Evolutionary conservation across 1,140 invertebrate species (phyloP).

Genomic region (Drosophila nasuta): DNA sequence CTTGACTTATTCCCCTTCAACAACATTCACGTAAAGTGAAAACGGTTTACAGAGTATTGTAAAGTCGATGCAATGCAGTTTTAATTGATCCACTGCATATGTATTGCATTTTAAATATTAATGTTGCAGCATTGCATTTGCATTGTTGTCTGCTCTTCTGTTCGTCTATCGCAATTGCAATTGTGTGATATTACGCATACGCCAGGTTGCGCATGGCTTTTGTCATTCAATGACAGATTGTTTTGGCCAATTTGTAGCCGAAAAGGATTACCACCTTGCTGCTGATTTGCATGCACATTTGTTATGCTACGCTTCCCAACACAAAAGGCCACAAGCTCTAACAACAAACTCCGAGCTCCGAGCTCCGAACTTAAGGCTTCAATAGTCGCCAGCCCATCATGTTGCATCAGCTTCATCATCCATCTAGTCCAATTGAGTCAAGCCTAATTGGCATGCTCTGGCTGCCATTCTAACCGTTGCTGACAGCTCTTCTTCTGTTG

Average conservation of each 20-base stretch:
- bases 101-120: constrained; percentile 41
- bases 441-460: constrained; percentile 40
- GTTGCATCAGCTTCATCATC: no score
- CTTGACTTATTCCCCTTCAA: no score
- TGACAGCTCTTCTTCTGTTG: constrained; percentile 14
- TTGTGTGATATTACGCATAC: constrained; percentile 38
- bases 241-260: constrained; percentile 22
- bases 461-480: constrained; percentile 13
- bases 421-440: background rate
- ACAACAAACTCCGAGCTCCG: background rate
- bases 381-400: constrained; percentile 18
- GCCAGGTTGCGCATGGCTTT: constrained; percentile 8
- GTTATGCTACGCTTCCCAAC: background rate
- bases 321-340: background rate
- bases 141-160: constrained; percentile 6
- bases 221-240: constrained; percentile 25
- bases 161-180: constrained; percentile 1
- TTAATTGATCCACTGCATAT: constrained; percentile 12
- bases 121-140: constrained; percentile 25
- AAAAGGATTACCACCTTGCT: constrained; percentile 29
- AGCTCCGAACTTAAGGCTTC: constrained; percentile 14
- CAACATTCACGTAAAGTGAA: background rate
- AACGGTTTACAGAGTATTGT: background rate
- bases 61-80: background rate
- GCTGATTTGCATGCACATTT: constrained; percentile 27